These are phyloP conservation scores for Lasioglossum lativentre DNA, from an alignment of 2,888 invertebrate species.

Conservation along the genomic window DNA sequence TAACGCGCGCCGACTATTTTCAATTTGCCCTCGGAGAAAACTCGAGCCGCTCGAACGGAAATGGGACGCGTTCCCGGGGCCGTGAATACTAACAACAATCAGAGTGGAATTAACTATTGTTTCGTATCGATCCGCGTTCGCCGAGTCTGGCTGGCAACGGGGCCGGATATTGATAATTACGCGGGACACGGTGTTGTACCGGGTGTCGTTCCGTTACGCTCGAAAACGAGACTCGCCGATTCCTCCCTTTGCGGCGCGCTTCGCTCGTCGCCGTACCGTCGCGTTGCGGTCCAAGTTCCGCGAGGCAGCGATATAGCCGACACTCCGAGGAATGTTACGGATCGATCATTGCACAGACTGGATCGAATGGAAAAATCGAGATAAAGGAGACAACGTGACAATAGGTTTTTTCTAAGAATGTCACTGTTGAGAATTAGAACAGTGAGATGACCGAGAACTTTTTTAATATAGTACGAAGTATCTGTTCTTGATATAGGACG, in stretches of 20 bases:
- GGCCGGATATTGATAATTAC: conserved; percentile 49
- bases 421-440: neutral
- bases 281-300: neutral
- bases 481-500: neutral
- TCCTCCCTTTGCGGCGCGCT: neutral
- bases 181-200: neutral
- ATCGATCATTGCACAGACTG: neutral
- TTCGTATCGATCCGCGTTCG: conserved; percentile 42
- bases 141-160: conserved; percentile 16
- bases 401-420: neutral
- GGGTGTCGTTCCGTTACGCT: conserved; percentile 7
- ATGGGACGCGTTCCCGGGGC: conserved; percentile 28
- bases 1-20: conserved; percentile 31
- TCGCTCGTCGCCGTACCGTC: neutral
- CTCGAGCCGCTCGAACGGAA: conserved; percentile 24
- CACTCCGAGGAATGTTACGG: neutral
- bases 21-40: neutral
- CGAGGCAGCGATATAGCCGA: neutral
- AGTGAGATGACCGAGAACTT: neutral
- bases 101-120: conserved; percentile 40
- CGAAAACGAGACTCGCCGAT: neutral
- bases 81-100: conserved; percentile 48
- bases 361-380: neutral
- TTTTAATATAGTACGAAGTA: neutral
- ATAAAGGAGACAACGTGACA: neutral